These are phyloP conservation scores for Stenopsyche tienmushanensis DNA, from an alignment of 1,140 invertebrate genomes.

Conservation along the genomic window DNA sequence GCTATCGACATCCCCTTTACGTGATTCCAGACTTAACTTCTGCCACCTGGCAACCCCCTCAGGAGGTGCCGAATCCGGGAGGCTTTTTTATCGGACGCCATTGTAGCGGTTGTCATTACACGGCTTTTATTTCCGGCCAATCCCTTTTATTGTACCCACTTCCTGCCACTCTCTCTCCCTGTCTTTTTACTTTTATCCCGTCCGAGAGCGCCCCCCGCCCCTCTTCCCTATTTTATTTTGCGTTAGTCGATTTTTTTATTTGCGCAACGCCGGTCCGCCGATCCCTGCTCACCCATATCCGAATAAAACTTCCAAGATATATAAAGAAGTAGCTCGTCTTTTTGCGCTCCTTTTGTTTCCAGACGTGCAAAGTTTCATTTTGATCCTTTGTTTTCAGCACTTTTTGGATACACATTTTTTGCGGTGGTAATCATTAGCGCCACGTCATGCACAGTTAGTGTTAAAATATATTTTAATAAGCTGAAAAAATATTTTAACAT, in stretches of 20 bases:
- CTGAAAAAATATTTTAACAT: neutral
- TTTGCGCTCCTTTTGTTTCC: slow-evolving; percentile 33
- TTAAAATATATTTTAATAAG: neutral
- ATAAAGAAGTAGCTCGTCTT: slow-evolving; percentile 34
- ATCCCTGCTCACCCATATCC: slow-evolving; percentile 32
- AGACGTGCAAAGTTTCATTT: slow-evolving; percentile 41
- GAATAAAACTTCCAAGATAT: slow-evolving; percentile 32
- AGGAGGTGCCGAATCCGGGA: neutral
- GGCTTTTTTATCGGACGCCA: slow-evolving; percentile 20
- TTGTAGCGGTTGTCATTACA: slow-evolving; percentile 42
- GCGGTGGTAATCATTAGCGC: too few relatives aligned
- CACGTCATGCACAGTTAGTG: neutral
- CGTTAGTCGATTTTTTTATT: slow-evolving; percentile 42
- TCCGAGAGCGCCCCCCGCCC: slow-evolving; percentile 3
- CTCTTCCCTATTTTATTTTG: slow-evolving; percentile 37
- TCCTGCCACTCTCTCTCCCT: slow-evolving; percentile 12
- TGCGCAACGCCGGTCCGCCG: slow-evolving; percentile 25
- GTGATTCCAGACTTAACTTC: too few relatives aligned
- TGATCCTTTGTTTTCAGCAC: slow-evolving; percentile 41
- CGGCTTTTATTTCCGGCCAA: slow-evolving; percentile 42
- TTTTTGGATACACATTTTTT: slow-evolving; percentile 36
- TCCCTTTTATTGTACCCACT: slow-evolving; percentile 39
- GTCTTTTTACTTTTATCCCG: neutral
- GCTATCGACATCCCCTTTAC: neutral
- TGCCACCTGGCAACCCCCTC: neutral